Evolutionary conservation across 2,113 vertebrate genomes (phyloP), one percentile per base, ranked within the genome.

Genomic region (Barbus barbus): DNA sequence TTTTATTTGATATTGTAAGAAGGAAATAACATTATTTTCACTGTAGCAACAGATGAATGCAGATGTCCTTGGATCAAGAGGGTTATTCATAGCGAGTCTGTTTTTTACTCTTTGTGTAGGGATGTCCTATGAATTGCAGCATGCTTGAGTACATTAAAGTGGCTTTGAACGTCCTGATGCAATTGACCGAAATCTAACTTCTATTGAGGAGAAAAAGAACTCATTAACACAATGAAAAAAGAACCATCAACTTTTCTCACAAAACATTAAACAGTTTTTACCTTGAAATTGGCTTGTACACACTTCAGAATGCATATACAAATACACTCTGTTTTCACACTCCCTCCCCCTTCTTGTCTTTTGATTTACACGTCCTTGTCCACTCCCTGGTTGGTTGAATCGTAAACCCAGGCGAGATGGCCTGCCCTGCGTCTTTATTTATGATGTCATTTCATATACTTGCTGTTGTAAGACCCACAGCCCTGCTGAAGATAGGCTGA

Each of bases 331-430:
- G 20, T 24, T 61, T 36, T 76, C 38, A 7, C 51, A 58, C 69
- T 31, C 51, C 81, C 26, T 14, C 16, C n/a, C 6, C 1, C 22
- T 33, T 51, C 8, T 74, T 24, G 31, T 81, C 44, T 69, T 48
- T 81, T 81, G 63, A 51, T 81, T 72, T 82, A 69, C 36, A 26
- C 9, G 9, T 60, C 48, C 28, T 14, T 41, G 22, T 72, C 51
- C 3, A 9, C 48, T 82, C 46, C n/a, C 48, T 41, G 33, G 7
- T 51, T 56, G 46, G 33, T 53, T 11, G 20, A 24, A 18, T 78
- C 53, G 14, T 78, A 78, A 78, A 78, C 76, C 53, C 33, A n/a
- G 53, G 12, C 8, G 75, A 78, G 31, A 78, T 78, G 53, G 76
- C 76, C 7, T 60, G 3, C 33, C 11, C 67, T 12, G 4, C 22